Percentiles rank a stretch among this genome's conserved stretches.
Conservation (phyloP, 2,113 vertebrate species). For the Halcyon senegalensis region DNA sequence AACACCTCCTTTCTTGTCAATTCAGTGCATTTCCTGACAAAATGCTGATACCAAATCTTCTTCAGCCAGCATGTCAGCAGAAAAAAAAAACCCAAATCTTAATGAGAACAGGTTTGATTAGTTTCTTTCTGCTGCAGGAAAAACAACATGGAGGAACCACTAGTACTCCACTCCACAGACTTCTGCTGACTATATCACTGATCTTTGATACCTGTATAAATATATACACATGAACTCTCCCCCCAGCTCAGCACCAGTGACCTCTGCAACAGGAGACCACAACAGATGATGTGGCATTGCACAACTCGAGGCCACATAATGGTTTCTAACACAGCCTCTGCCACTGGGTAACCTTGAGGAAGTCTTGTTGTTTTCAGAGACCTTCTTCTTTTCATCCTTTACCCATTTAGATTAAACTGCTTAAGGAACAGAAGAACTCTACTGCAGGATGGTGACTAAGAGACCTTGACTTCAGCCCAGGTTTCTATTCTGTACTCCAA, state of each 20-base stretch:
- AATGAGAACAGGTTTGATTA: background rate
- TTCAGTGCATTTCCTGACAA: background rate
- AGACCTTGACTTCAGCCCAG: background rate
- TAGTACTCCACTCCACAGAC: background rate
- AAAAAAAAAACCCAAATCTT: background rate
- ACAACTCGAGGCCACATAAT: background rate
- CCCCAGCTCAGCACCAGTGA: background rate
- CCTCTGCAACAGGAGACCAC: background rate
- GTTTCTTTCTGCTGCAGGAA: background rate
- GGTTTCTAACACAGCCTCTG: background rate
- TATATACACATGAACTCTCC: rapidly evolving
- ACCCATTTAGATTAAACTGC: background rate
- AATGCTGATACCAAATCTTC: background rate
- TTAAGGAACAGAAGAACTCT: background rate
- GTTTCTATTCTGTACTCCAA: background rate
- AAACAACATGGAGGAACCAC: background rate
- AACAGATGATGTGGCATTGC: background rate
- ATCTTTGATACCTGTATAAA: background rate
- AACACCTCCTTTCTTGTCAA: background rate
- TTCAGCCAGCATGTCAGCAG: background rate
- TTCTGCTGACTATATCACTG: background rate
- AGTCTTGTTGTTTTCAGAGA: background rate
- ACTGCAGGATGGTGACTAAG: background rate
- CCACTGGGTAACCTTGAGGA: background rate
- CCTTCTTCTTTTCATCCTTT: background rate